Evolutionary conservation across 1,140 invertebrate species (phyloP).

Genomic region (Procambarus virginalis): DNA sequence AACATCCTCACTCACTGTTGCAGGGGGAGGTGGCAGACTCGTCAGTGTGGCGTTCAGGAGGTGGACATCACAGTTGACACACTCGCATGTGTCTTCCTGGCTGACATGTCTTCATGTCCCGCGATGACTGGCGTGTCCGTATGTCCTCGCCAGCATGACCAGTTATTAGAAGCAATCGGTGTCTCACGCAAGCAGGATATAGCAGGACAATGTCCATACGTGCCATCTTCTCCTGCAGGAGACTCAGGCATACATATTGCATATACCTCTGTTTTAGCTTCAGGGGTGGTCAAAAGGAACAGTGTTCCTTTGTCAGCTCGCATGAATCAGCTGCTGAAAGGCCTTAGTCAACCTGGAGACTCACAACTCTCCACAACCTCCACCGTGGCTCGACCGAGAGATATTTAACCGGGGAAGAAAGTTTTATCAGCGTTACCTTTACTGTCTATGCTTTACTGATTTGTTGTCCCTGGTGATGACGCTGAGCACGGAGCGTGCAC

Average conservation of each 20-base stretch:
- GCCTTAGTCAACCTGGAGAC: conserved; percentile 29
- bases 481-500: not conserved
- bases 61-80: too few relatives aligned
- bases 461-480: conserved; percentile 25
- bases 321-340: conserved; percentile 25
- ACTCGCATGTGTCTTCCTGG: too few relatives aligned
- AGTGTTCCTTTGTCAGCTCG: conserved; percentile 11
- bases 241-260: not conserved
- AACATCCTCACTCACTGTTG: too few relatives aligned
- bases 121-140: too few relatives aligned
- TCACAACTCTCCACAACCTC: conserved; percentile 8
- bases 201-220: too few relatives aligned
- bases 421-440: conserved; percentile 39
- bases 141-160: too few relatives aligned
- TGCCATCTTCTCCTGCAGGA: too few relatives aligned
- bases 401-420: conserved; percentile 45
- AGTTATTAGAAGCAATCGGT: not conserved
- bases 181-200: not conserved
- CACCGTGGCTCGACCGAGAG: conserved; percentile 31
- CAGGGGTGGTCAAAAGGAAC: not conserved
- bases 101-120: too few relatives aligned
- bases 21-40: too few relatives aligned
- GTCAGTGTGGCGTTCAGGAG: too few relatives aligned
- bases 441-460: conserved; percentile 34
- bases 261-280: not conserved